Base-by-base conservation (phyloP, 2,888 invertebrate genomes). In the Trachelus troglodyta region DNA sequence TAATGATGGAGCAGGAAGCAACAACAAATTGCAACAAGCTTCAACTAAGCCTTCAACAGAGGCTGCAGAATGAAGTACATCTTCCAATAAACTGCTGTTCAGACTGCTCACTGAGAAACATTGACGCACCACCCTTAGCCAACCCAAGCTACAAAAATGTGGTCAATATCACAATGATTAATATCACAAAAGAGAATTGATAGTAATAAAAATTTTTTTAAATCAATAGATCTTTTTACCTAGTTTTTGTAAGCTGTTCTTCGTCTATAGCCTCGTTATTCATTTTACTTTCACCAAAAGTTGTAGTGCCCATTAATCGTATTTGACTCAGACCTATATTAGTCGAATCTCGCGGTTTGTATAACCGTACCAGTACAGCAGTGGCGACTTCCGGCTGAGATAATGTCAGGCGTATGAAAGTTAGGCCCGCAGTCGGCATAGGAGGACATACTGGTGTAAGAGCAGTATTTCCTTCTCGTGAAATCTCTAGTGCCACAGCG, bases 281-380 rank as follows among this genome's bases (percentile, higher is more conserved):
- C 3, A 88, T 86, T 85, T 90, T 90, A 79, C 85, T 83, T 83
- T 87, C 94, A n/a, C 94, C 94, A 90, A 98, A 98, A 2, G 97
- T 97, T 6, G 97, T 96, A 79, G 95, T 96, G 0, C 97, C 98
- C 73, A 98, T 92, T 75, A 98, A 92, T 4, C 96, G 93, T 82
- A 98, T 95, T 92, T 98, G 98, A 80, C 97, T 95, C 71, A 98
- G 92, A 9, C 98, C 98, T 90, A 98, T 96, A 87, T 96, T 97
- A 85, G 95, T 95, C n/a, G 97, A 96, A 88, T 98, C 98, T 68
- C 96, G 93, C 0, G 98, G 98, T 89, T 97, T 96, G 91, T 96
- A 97, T 34, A 96, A 92, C 40, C 95, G 92, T 12, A 97, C 92
- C 77, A 97, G 94, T 79, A 98, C 96, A 71, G 96, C 95, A 79